A percentile compares a stretch with the other conserved stretches of the same genome.
Conservation (phyloP, 35 echinoderm and acorn worm genomes). For the Lytechinus pictus region DNA sequence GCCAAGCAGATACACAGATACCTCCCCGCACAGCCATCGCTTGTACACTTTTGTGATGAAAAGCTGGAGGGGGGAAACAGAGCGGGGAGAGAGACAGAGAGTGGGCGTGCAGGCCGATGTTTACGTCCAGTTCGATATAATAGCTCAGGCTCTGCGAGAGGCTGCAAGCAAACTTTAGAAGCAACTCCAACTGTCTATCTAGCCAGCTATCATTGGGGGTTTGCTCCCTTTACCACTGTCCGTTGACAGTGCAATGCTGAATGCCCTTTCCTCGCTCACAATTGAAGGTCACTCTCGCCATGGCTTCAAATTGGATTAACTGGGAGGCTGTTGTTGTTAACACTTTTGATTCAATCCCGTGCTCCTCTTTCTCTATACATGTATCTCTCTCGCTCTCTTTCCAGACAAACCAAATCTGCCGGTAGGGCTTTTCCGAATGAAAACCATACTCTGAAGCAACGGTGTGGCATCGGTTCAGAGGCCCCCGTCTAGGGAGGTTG, state of each 20-base stretch:
- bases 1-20: not conserved
- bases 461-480: not conserved
- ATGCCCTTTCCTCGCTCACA: conserved; percentile 17
- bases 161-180: not conserved
- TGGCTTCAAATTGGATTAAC: conserved; percentile 50
- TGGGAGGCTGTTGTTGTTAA: conserved; percentile 30
- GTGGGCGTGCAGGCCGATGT: not conserved
- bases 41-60: not conserved
- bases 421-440: not conserved
- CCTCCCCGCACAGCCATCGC: not conserved
- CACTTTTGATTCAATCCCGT: not conserved
- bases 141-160: not conserved
- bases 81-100: not conserved
- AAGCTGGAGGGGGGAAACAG: not conserved
- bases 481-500: not conserved
- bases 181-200: not conserved
- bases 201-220: not conserved
- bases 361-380: not conserved
- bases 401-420: not conserved
- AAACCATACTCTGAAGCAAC: not conserved
- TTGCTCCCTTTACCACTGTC: not conserved
- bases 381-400: not conserved
- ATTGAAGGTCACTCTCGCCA: not conserved
- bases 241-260: not conserved
- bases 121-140: conserved; percentile 3